A percentile compares a stretch with the other conserved stretches of the same genome.
Conservation (phyloP, 2,113 vertebrate genomes). For the Rhynchomys soricoides region DNA sequence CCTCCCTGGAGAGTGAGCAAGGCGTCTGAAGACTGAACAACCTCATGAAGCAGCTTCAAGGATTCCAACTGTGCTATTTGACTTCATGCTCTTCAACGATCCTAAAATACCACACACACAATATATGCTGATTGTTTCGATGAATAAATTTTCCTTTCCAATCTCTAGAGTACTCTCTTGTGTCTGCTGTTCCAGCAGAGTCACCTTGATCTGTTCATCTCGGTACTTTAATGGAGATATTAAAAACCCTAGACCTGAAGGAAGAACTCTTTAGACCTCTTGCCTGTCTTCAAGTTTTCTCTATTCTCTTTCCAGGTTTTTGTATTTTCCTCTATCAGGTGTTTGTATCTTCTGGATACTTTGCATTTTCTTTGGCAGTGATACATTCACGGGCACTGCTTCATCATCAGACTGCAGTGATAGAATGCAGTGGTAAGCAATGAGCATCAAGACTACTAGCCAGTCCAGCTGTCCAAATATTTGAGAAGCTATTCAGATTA, state of each 20-base stretch:
- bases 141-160: neutral
- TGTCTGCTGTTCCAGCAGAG: neutral
- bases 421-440: neutral
- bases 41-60: neutral
- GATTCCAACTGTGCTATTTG: neutral
- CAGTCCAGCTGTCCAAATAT: constrained; percentile 77
- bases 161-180: neutral
- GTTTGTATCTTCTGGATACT: constrained; percentile 36
- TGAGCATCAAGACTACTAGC: constrained; percentile 64
- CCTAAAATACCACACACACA: neutral
- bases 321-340: neutral
- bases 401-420: neutral
- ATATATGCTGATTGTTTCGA: neutral
- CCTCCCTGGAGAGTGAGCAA: neutral
- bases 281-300: neutral
- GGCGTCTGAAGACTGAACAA: neutral
- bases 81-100: neutral
- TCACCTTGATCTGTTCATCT: neutral
- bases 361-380: constrained; percentile 31
- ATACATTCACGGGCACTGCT: neutral
- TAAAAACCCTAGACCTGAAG: neutral
- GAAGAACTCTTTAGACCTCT: neutral
- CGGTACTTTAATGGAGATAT: neutral
- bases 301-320: neutral
- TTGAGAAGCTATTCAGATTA: constrained; percentile 43